Conservation (phyloP, 2,797 vertebrate genomes). For the Cercopithecus diana region DNA sequence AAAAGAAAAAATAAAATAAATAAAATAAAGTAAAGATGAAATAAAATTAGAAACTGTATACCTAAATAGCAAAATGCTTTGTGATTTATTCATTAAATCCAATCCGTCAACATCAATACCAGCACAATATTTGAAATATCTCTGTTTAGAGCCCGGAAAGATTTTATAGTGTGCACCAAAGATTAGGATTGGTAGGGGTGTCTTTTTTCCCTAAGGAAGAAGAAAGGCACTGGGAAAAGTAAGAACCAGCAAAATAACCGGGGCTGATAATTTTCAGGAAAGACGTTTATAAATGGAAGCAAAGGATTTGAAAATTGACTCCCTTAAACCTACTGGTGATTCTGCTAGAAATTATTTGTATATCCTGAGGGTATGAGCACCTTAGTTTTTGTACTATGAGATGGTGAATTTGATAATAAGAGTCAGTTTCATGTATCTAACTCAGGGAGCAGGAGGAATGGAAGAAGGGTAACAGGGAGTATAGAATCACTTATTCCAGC, state of each 20-base stretch:
- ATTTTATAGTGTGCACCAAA: neutral
- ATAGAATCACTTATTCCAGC: neutral
- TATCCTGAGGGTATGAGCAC: neutral
- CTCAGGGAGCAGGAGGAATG: no score
- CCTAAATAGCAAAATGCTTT: neutral
- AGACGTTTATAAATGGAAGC: neutral
- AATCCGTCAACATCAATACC: neutral
- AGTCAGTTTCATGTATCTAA: neutral
- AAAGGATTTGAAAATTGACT: neutral
- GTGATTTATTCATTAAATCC: neutral
- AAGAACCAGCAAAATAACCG: neutral
- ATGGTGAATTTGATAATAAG: neutral
- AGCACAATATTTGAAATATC: neutral
- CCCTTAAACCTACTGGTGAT: neutral
- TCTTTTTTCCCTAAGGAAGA: neutral
- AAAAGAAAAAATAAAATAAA: no score
- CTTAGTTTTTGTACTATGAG: neutral
- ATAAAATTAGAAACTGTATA: neutral
- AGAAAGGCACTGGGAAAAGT: neutral
- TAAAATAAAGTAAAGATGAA: no score
- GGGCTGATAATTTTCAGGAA: neutral
- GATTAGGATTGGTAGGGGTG: neutral
- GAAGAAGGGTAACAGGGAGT: neutral
- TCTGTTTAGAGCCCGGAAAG: neutral
- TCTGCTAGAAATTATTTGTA: neutral